phyloP scores from a whole-genome alignment of 2,797 vertebrate species.

The Acomys russatus region DNA sequence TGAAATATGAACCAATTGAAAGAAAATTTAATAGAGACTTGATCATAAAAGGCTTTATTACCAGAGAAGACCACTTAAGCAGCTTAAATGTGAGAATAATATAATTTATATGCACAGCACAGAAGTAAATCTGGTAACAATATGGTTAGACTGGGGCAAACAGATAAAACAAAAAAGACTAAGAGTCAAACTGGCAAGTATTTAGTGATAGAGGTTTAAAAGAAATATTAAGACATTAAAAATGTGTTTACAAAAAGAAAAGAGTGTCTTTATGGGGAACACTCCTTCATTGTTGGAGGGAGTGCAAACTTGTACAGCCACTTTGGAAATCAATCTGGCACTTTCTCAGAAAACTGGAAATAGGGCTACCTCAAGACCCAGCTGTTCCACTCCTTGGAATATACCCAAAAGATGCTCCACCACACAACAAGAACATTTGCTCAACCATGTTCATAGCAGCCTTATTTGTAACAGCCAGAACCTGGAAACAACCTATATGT shows the following conservation, averaged over 20 bases:
- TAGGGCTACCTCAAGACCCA: no score
- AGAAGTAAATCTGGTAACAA: conserved; percentile 4
- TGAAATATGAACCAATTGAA: not conserved
- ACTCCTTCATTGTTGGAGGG: no score
- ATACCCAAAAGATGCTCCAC: no score
- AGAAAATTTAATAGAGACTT: not conserved
- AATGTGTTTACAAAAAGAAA: not conserved
- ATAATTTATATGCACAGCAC: not conserved
- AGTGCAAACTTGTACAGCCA: no score
- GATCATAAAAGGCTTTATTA: not conserved
- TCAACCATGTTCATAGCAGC: no score
- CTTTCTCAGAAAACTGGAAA: no score
- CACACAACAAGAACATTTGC: no score
- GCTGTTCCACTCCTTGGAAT: no score
- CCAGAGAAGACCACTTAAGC: not conserved
- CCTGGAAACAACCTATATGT: no score
- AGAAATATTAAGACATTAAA: conserved; percentile 42
- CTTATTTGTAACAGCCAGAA: no score
- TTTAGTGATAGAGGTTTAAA: not conserved
- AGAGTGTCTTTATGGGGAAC: no score
- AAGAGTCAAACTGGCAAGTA: not conserved
- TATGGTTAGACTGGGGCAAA: not conserved
- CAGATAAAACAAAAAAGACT: not conserved
- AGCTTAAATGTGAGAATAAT: conserved; percentile 6
- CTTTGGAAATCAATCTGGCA: no score